These are phyloP conservation scores for Drepana falcataria DNA, from an alignment of 2,888 invertebrate genomes.

Conservation along the genomic window DNA sequence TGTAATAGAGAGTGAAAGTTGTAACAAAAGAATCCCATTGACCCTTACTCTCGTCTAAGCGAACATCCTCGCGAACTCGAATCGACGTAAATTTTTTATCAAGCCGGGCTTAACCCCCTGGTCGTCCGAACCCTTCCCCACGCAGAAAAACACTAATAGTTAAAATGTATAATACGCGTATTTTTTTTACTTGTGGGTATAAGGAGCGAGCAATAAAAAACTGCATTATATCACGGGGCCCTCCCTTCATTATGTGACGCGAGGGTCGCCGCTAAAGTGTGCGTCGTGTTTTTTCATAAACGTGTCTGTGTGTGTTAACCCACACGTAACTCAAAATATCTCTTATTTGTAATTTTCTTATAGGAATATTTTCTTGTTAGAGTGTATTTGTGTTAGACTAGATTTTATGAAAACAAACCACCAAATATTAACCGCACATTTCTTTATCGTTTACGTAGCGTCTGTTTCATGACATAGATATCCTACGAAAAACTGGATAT, in stretches of 20 bases:
- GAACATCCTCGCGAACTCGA: constrained; percentile 52
- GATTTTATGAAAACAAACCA: background rate
- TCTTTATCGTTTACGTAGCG: too few species aligned
- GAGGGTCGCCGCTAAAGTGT: constrained; percentile 53
- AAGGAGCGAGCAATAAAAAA: constrained; percentile 76
- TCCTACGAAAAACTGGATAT: too few species aligned
- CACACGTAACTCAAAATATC: constrained; percentile 9
- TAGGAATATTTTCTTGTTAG: constrained; percentile 11
- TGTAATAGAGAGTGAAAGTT: constrained; percentile 16
- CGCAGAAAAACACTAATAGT: constrained; percentile 70
- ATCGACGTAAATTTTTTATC: constrained; percentile 71
- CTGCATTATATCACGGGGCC: constrained; percentile 75
- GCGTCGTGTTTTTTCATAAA: constrained; percentile 23
- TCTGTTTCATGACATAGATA: too few species aligned
- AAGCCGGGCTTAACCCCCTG: constrained; percentile 57
- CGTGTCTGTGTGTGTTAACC: background rate
- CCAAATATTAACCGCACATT: too few species aligned
- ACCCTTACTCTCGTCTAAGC: constrained; percentile 45
- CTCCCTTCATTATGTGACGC: constrained; percentile 70
- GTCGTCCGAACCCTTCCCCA: constrained; percentile 66
- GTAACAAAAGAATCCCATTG: constrained; percentile 36
- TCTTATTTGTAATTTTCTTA: constrained; percentile 14
- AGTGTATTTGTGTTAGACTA: constrained; percentile 2
- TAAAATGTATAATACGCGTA: constrained; percentile 70
- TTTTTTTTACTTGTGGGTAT: constrained; percentile 74